Conservation (phyloP, 2,797 vertebrate species). For the Neopelma chrysocephalum region DNA sequence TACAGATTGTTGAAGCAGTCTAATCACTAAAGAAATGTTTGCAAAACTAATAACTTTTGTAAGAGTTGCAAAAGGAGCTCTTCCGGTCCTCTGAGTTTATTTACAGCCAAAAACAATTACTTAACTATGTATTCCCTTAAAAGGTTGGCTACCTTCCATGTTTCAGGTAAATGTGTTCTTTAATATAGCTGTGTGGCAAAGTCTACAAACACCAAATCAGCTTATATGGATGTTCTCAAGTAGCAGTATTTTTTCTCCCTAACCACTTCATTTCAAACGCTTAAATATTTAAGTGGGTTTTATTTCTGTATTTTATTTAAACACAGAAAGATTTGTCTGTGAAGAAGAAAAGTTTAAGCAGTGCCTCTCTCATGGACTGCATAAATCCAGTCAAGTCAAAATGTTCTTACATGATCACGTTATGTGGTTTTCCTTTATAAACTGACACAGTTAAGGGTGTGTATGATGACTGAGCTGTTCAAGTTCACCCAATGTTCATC, state of each 20-base stretch:
- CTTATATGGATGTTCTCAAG: not conserved
- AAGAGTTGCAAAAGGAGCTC: not conserved
- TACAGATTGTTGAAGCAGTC: not conserved
- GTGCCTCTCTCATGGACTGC: not conserved
- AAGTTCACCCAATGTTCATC: not conserved
- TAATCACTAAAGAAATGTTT: not conserved
- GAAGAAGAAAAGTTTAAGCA: not conserved
- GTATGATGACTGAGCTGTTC: not conserved
- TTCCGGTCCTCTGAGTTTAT: not conserved
- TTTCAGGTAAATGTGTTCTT: conserved; percentile 19
- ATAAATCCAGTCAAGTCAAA: not conserved
- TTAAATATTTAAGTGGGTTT: too few relatives aligned
- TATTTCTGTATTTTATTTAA: too few relatives aligned
- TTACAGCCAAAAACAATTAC: not conserved
- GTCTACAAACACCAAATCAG: not conserved
- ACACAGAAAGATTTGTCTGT: not conserved
- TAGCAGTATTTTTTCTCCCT: not conserved
- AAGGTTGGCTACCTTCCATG: not conserved
- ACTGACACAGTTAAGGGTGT: not conserved
- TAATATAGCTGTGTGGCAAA: not conserved
- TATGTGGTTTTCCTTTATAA: not conserved
- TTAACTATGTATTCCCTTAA: not conserved
- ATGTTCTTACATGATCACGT: not conserved
- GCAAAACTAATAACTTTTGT: not conserved
- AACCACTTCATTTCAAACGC: not conserved